Evolutionary conservation across 1,140 invertebrate genomes (phyloP).

Genomic region (Eufriesea mexicana): DNA sequence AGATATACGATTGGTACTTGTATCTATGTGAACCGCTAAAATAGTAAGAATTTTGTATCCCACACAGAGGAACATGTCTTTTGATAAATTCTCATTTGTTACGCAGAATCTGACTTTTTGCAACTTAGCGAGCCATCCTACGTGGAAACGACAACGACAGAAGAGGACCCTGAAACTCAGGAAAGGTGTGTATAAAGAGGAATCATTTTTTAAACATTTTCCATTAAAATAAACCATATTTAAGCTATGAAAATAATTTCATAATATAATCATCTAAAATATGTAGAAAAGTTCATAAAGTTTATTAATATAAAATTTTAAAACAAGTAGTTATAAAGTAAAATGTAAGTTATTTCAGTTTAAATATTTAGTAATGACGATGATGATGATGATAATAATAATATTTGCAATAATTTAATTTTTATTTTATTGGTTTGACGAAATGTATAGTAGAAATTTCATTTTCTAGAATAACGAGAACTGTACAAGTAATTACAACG

Average conservation of each 20-base stretch:
- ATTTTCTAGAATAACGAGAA: slow-evolving; percentile 81
- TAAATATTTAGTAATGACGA: no score
- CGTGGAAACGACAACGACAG: slow-evolving; percentile 82
- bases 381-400: no score
- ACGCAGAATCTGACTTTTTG: slow-evolving; percentile 83
- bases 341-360: no score
- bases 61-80: slow-evolving; percentile 13
- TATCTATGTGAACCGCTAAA: slow-evolving; percentile 70
- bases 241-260: no score
- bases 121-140: slow-evolving; percentile 84
- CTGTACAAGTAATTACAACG: slow-evolving; percentile 80
- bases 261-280: no score
- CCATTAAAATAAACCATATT: no score
- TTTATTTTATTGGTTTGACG: not conserved
- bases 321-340: no score
- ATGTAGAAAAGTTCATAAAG: no score
- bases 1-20: slow-evolving; percentile 72
- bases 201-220: not conserved
- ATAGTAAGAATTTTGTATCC: slow-evolving; percentile 45
- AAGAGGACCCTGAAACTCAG: slow-evolving; percentile 82
- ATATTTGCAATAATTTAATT: not conserved
- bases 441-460: not conserved
- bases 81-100: slow-evolving; percentile 70
- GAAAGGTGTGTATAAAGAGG: slow-evolving; percentile 78
- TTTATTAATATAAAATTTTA: no score